Conservation (phyloP, 2,113 vertebrate genomes). For the Vidua macroura region DNA sequence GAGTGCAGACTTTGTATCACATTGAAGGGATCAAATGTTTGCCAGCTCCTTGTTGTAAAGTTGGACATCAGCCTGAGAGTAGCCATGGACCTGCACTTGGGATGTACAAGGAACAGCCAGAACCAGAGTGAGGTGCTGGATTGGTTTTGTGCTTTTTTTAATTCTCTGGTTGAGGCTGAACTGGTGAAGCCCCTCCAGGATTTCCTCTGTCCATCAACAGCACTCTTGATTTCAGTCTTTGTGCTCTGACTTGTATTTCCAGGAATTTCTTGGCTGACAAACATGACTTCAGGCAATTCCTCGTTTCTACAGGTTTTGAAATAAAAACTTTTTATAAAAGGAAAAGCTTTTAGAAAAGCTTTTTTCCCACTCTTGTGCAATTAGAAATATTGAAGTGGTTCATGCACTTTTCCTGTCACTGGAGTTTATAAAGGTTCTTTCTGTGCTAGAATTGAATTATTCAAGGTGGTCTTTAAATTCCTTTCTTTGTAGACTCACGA, state of each 20-base stretch:
- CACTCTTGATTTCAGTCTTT: neutral
- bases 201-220: neutral
- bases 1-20: neutral
- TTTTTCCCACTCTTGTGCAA: neutral
- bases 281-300: neutral
- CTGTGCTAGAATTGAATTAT: neutral
- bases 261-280: neutral
- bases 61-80: neutral
- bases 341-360: neutral
- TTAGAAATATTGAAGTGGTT: neutral
- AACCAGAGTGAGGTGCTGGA: neutral
- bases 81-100: neutral
- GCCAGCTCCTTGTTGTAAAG: neutral
- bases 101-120: neutral
- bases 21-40: accelerated
- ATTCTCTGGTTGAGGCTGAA: neutral
- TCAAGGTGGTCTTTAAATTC: neutral
- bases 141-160: neutral
- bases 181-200: neutral
- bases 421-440: neutral
- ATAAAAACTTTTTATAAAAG: neutral
- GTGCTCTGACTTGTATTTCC: neutral
- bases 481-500: constrained; percentile 78
- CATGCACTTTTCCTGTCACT: neutral
- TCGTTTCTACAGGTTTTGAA: neutral